phyloP scores from a whole-genome alignment of 2,797 vertebrate genomes.

The Chelon auratus region DNA sequence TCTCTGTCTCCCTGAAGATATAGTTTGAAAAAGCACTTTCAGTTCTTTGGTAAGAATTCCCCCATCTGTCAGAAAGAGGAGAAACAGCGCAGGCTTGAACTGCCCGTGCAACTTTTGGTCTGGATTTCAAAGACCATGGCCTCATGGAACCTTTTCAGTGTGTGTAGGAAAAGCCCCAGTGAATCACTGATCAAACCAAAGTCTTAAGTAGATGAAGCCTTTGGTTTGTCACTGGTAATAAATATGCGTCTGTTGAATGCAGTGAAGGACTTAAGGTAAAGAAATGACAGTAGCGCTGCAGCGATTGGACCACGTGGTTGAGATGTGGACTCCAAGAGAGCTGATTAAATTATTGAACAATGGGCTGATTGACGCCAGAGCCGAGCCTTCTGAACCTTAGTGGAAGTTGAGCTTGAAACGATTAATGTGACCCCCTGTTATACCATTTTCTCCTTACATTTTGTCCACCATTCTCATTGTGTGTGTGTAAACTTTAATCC shows the following conservation, averaged over 20 bases:
- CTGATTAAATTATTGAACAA: conserved; percentile 25
- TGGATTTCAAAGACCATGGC: neutral
- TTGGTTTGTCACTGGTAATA: neutral
- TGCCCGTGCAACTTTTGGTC: too few species aligned
- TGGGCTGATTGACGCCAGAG: conserved; percentile 8
- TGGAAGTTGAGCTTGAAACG: conserved; percentile 14
- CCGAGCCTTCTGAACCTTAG: neutral
- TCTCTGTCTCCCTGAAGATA: neutral
- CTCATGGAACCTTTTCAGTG: neutral
- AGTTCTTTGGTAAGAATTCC: neutral
- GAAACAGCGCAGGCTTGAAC: neutral
- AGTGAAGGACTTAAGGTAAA: too few species aligned
- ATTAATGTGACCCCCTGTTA: neutral
- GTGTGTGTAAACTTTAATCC: too few species aligned
- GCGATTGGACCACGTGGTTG: neutral
- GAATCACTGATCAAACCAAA: neutral
- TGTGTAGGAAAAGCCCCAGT: neutral
- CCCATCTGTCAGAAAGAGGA: neutral
- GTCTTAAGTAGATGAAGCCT: neutral
- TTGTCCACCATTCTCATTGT: neutral
- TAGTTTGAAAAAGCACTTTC: neutral
- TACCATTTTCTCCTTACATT: neutral
- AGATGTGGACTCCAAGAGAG: neutral
- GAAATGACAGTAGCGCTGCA: neutral
- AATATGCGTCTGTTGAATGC: too few species aligned